Evolutionary conservation across 2,888 invertebrate genomes (phyloP).

Genomic region (Ceramica pisi): DNA sequence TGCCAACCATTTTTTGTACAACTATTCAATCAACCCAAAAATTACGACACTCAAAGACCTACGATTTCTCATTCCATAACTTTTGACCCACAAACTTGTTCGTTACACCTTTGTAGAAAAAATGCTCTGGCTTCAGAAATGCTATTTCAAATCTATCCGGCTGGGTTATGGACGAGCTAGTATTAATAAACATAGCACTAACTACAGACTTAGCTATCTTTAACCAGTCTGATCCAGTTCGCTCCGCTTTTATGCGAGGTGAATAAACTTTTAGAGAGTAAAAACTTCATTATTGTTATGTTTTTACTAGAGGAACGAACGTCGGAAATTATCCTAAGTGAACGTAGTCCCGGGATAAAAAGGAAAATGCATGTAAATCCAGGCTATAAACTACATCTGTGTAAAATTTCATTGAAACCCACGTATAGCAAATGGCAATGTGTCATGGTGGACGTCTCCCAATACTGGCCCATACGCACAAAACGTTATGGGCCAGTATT

Average conservation of each 20-base stretch:
- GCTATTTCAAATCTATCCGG: constrained; percentile 21
- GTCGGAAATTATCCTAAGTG: no score
- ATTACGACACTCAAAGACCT: background rate
- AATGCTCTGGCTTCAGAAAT: background rate
- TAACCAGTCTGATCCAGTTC: constrained; percentile 39
- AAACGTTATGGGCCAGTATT: no score
- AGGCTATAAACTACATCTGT: no score
- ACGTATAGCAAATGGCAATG: no score
- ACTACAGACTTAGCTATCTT: constrained; percentile 26
- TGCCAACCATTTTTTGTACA: background rate
- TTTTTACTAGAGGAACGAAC: background rate
- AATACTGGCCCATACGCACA: no score
- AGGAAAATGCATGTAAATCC: no score
- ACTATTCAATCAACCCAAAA: background rate
- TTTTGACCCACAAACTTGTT: no score
- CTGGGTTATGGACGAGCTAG: constrained; percentile 6
- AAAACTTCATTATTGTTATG: background rate
- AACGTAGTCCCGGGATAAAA: no score
- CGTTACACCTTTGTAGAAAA: background rate
- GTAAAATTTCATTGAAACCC: no score
- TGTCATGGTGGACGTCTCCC: no score
- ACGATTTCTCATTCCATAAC: no score
- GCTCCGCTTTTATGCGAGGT: constrained; percentile 14
- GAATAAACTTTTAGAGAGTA: constrained; percentile 9
- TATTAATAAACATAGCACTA: constrained; percentile 42